phyloP scores from a whole-genome alignment of 2,888 invertebrate genomes.

The Pristionchus entomophagus region DNA sequence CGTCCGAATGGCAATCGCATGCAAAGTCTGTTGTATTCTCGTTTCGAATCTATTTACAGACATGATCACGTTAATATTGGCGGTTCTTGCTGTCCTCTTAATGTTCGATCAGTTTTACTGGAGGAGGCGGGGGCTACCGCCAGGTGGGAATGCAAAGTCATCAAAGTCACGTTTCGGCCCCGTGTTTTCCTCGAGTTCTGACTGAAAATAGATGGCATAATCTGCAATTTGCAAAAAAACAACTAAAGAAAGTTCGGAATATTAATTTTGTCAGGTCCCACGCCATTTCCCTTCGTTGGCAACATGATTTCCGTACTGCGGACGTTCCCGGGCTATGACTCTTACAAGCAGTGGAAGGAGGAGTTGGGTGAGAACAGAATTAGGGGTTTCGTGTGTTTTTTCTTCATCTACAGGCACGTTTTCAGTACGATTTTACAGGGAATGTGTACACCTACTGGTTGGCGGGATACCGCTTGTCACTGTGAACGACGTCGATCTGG shows the following conservation, averaged over 20 bases:
- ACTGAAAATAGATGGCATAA: neutral
- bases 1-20: neutral
- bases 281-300: constrained; percentile 8
- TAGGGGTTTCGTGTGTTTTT: no score
- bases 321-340: neutral
- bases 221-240: no score
- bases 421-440: no score
- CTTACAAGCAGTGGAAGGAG: neutral
- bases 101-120: constrained; percentile 17
- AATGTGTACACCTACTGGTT: constrained; percentile 41
- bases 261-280: constrained; percentile 11
- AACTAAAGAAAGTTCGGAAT: no score
- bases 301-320: neutral
- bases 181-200: neutral
- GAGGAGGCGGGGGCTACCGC: constrained; percentile 30
- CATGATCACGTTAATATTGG: neutral
- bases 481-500: constrained; percentile 21
- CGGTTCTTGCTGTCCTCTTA: neutral
- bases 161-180: neutral
- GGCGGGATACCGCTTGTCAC: neutral
- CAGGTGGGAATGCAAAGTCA: constrained; percentile 21
- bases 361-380: constrained; percentile 40
- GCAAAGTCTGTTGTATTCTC: neutral
- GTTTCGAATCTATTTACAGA: neutral
- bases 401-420: no score